phyloP scores from a whole-genome alignment of 2,888 invertebrate species.

The Macropis europaea region DNA sequence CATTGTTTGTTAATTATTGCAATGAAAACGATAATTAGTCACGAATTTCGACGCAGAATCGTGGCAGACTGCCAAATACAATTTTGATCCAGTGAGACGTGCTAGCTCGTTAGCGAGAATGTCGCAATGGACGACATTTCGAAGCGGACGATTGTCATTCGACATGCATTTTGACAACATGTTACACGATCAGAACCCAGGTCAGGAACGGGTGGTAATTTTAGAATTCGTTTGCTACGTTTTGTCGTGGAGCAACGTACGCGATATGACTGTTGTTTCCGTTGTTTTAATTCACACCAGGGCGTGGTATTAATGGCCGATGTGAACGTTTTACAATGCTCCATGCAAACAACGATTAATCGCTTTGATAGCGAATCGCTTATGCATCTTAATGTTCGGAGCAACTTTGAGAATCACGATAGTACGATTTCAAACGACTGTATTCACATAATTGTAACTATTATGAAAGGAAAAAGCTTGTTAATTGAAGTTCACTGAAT shows the following conservation, averaged over 20 bases:
- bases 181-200: constrained; percentile 45
- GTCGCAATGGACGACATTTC: constrained; percentile 12
- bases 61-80: too few relatives aligned
- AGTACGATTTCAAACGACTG: not conserved
- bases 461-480: too few relatives aligned
- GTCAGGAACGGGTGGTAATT: constrained; percentile 56
- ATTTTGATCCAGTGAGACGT: too few relatives aligned
- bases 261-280: constrained; percentile 12
- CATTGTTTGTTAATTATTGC: too few relatives aligned
- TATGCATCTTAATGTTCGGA: not conserved
- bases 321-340: not conserved
- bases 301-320: constrained; percentile 20
- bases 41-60: too few relatives aligned
- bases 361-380: not conserved
- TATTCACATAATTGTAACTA: too few relatives aligned
- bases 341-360: not conserved
- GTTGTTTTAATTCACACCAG: constrained; percentile 4
- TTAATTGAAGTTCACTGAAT: too few relatives aligned
- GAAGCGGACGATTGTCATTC: constrained; percentile 33
- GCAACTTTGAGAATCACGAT: not conserved
- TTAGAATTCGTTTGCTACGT: constrained; percentile 41
- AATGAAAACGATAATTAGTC: too few relatives aligned
- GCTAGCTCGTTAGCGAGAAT: not conserved
- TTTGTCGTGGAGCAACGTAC: constrained; percentile 26
- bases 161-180: constrained; percentile 29